Base-by-base conservation (phyloP, 1,140 invertebrate genomes). In the Neomicropteryx cornuta region DNA sequence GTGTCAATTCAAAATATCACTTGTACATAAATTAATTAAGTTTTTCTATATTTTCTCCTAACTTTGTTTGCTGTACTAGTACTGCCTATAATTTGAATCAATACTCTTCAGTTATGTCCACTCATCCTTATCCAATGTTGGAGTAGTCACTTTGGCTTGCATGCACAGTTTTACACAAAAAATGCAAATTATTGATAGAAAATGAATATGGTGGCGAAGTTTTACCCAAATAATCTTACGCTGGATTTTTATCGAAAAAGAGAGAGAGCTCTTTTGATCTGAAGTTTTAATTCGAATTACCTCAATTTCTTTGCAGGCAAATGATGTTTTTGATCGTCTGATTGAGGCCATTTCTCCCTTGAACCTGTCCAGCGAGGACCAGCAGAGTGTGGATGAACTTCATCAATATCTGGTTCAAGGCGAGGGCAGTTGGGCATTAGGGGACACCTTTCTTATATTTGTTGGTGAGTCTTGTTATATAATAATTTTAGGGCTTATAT, bases 351-450 rank as follows among this genome's bases (percentile, higher is more conserved):
- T 68, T 35, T 53, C 51, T 33, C 43, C 48, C 17, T 53, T 46
- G 4, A 38, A 47, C 34, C 46, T 68, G 28, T 53, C 55, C 22
- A 71, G 76, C 4, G 81, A 82, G 29, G 85, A 88, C 51, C 66
- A 73, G 48, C 70, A 71, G 39, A 79, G 78, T 48, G 61, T 87
- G 45, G 74, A 81, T 44, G 88, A 94, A 67, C 63, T 94, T 39
- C 74, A 82, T 49, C 83, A 88, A 52, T 95, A 92, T 61, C 76
- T 91, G 49, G 63, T 91, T 38, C 81, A 84, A 41, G 83, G 88
- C 46, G 86, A 90, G 50, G 89, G 89, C 29, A 87, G 83, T 43
- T 93, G 89, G 89, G 87, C 87, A 29, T 68, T 94, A 6, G 86
- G 88, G 2, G 87, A 91, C 46, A 80, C 86, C 43, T 93, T 93